Conservation (phyloP, 2,113 vertebrate genomes). For the Pogona vitticeps region DNA sequence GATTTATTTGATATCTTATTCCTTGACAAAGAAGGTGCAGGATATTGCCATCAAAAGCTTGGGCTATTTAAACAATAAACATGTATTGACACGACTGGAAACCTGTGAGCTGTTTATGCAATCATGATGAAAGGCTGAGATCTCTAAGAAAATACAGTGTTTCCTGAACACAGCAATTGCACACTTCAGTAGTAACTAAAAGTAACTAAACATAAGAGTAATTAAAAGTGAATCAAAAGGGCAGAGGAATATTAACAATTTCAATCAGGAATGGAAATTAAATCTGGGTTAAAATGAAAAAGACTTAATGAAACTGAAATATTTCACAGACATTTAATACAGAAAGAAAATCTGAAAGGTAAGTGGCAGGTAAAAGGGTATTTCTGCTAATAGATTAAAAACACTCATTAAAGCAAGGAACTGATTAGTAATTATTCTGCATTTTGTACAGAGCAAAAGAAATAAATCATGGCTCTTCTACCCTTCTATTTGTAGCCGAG, state of each 20-base stretch:
- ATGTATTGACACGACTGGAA: too few relatives aligned
- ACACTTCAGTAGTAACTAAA: background rate
- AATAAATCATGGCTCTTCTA: background rate
- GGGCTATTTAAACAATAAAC: too few relatives aligned
- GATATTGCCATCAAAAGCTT: too few relatives aligned
- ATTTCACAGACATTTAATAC: background rate
- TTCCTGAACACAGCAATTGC: background rate
- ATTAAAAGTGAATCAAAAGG: constrained; percentile 3
- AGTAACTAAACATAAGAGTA: background rate
- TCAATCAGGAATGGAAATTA: background rate
- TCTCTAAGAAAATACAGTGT: background rate
- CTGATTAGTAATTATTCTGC: background rate
- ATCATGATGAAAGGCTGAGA: too few relatives aligned
- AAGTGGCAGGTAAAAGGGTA: background rate
- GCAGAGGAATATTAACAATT: background rate
- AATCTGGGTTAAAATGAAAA: background rate
- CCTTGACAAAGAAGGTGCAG: too few relatives aligned
- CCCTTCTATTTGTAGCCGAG: background rate
- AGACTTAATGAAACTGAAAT: background rate
- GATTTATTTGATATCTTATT: too few relatives aligned
- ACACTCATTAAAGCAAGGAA: background rate
- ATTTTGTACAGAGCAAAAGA: background rate
- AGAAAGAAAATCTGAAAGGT: constrained; percentile 17
- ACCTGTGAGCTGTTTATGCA: too few relatives aligned
- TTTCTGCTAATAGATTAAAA: background rate